A percentile compares a stretch with the other conserved stretches of the same genome.
These are phyloP conservation scores for Lepidochitona cinerea DNA, from an alignment of 2,888 invertebrate genomes.

Conservation along the genomic window DNA sequence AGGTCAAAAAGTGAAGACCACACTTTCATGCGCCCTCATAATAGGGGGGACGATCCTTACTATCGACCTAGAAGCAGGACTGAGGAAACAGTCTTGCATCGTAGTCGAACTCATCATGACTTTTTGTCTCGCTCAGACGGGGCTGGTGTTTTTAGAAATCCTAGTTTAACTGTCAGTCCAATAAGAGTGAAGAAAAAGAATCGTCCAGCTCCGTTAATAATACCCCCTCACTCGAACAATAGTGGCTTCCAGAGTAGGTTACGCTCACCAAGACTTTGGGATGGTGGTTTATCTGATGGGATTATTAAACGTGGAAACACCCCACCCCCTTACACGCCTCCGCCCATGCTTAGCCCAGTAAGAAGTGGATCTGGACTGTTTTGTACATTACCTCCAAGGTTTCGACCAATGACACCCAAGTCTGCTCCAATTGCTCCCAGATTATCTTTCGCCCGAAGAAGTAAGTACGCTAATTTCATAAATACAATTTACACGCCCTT, in stretches of 20 bases:
- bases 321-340: slow-evolving; percentile 86
- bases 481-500: too few species aligned
- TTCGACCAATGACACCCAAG: slow-evolving; percentile 57
- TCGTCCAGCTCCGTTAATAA: slow-evolving; percentile 71
- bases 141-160: slow-evolving; percentile 85
- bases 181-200: slow-evolving; percentile 66
- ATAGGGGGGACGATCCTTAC: slow-evolving; percentile 50
- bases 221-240: slow-evolving; percentile 71
- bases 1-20: slow-evolving; percentile 55
- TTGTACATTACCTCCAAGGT: slow-evolving; percentile 70
- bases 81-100: slow-evolving; percentile 36
- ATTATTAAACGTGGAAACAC: slow-evolving; percentile 48
- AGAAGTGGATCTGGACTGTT: slow-evolving; percentile 90
- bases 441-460: slow-evolving; percentile 33
- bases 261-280: slow-evolving; percentile 72
- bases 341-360: slow-evolving; percentile 93
- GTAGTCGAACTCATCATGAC: slow-evolving; percentile 33
- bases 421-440: slow-evolving; percentile 66
- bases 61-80: slow-evolving; percentile 47
- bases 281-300: slow-evolving; percentile 37
- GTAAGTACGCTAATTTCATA: slow-evolving; percentile 43
- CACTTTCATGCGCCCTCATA: slow-evolving; percentile 54
- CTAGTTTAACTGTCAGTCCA: slow-evolving; percentile 77
- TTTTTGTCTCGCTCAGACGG: slow-evolving; percentile 72
- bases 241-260: slow-evolving; percentile 73